Conservation (phyloP, 2,113 vertebrate genomes). For the Amazona vittata region DNA sequence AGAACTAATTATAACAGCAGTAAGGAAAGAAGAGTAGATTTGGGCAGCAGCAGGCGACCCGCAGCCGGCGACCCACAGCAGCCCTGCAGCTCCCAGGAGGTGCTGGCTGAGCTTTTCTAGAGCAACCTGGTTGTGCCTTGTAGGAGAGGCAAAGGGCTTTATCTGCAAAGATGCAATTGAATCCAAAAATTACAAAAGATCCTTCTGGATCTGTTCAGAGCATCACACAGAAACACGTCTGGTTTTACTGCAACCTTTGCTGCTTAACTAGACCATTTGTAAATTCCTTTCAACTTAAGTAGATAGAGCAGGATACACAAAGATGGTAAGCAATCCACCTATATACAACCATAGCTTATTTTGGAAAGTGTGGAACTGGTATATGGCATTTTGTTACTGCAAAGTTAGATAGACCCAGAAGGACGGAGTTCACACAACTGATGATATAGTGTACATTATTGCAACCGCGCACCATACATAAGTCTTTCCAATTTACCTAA, state of each 20-base stretch:
- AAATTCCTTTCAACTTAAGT: not conserved
- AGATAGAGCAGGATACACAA: fast-evolving
- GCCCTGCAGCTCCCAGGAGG: not conserved
- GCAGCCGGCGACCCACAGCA: not conserved
- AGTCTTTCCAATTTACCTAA: not conserved
- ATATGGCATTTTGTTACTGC: too few species aligned
- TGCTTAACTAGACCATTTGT: not conserved
- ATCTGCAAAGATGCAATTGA: too few species aligned
- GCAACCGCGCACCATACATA: not conserved
- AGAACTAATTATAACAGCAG: not conserved
- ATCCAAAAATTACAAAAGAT: not conserved
- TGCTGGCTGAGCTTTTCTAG: not conserved
- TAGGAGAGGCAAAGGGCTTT: not conserved
- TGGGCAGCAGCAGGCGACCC: not conserved
- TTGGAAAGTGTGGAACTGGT: not conserved
- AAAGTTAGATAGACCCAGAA: not conserved
- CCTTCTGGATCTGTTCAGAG: not conserved
- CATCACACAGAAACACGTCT: too few species aligned
- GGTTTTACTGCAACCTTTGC: not conserved
- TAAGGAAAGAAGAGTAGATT: not conserved
- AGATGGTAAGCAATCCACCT: not conserved
- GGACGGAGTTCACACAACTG: not conserved
- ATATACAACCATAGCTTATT: not conserved
- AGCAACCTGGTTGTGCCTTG: not conserved
- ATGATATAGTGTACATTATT: too few species aligned